Evolutionary conservation across 2,113 vertebrate species (phyloP).

Genomic region (Ondatra zibethicus): DNA sequence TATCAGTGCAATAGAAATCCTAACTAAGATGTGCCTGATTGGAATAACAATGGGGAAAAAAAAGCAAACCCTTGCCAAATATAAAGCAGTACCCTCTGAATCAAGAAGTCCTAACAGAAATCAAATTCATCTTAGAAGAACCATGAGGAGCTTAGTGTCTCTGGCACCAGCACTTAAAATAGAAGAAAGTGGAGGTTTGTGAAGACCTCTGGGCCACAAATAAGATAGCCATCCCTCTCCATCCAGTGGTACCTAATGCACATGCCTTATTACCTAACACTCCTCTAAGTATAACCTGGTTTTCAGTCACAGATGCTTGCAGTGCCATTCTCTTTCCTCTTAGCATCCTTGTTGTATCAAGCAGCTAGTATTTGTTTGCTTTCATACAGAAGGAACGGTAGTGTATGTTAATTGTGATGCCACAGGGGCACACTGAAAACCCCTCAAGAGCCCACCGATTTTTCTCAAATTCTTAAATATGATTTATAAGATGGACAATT

Average conservation of each 20-base stretch:
- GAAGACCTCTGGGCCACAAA: background rate
- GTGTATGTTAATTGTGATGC: background rate
- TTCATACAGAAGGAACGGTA: background rate
- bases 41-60: background rate
- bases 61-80: background rate
- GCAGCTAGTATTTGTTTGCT: background rate
- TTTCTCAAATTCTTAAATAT: background rate
- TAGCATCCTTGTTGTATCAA: background rate
- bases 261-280: background rate
- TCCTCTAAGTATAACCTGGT: background rate
- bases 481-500: background rate
- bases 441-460: background rate
- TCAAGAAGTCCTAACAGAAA: background rate
- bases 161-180: background rate
- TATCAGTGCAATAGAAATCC: background rate
- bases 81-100: background rate
- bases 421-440: background rate
- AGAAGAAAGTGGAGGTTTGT: background rate
- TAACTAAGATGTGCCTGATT: background rate
- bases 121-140: background rate
- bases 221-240: background rate
- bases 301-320: background rate
- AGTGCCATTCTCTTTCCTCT: background rate
- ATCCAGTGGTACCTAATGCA: background rate
- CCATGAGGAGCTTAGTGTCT: too few relatives aligned